These are phyloP conservation scores for Crotalus horridus DNA, from an alignment of 2,113 vertebrate genomes.

Conservation along the genomic window DNA sequence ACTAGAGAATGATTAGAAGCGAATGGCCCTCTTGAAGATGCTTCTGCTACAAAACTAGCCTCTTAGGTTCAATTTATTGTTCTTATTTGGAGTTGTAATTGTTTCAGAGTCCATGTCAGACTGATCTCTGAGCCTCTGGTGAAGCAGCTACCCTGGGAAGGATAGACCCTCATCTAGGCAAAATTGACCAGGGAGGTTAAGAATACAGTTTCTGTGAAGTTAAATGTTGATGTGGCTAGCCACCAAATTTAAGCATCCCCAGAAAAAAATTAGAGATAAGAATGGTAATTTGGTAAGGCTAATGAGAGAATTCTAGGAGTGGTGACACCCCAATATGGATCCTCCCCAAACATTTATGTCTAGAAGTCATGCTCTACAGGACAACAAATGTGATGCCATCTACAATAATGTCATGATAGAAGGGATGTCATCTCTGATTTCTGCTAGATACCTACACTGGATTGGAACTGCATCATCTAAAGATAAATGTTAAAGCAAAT, in stretches of 20 bases:
- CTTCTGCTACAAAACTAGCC: background rate
- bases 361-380: background rate
- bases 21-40: slow-evolving; percentile 10
- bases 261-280: background rate
- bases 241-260: background rate
- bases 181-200: background rate
- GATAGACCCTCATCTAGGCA: background rate
- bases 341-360: background rate
- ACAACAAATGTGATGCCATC: background rate
- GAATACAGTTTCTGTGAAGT: background rate
- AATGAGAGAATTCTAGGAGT: background rate
- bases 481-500: background rate
- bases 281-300: background rate
- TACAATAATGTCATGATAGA: background rate
- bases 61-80: slow-evolving; percentile 1
- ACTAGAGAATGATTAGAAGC: slow-evolving; percentile 18
- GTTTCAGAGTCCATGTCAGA: background rate
- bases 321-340: background rate
- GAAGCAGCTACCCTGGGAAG: background rate
- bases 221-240: background rate
- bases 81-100: slow-evolving; percentile 6
- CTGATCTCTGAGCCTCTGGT: background rate
- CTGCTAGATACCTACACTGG: background rate
- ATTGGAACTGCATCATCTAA: background rate
- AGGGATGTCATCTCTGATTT: background rate